Conservation (phyloP, 2,888 invertebrate species). For the Stegana nigrithorax region DNA sequence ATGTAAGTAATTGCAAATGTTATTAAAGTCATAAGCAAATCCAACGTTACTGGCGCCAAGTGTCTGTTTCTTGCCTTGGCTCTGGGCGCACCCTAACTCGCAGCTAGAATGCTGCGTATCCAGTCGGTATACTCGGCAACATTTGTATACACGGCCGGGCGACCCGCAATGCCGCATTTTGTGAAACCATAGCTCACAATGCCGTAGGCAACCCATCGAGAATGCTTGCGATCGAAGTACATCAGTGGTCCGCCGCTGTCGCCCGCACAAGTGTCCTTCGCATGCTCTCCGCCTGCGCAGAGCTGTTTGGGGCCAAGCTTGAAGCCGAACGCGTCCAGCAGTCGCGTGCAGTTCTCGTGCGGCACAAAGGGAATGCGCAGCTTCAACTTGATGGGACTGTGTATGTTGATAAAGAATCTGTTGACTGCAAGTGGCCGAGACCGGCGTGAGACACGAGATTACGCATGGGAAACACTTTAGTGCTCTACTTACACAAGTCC, state of each 20-base stretch:
- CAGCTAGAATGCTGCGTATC: conserved; percentile 69
- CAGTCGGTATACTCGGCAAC: conserved; percentile 74
- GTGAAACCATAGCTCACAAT: conserved; percentile 77
- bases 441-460: conserved; percentile 2
- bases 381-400: conserved; percentile 75
- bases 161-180: conserved; percentile 75
- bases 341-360: conserved; percentile 70
- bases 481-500: conserved; percentile 65
- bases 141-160: conserved; percentile 78
- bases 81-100: not conserved
- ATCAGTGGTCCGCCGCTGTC: conserved; percentile 80
- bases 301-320: conserved; percentile 72
- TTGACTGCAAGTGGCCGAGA: conserved; percentile 53
- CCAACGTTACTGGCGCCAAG: conserved; percentile 33
- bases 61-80: too few relatives aligned
- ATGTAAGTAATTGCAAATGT: too few relatives aligned
- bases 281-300: conserved; percentile 78
- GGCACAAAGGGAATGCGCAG: conserved; percentile 73
- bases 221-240: conserved; percentile 69
- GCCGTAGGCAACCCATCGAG: conserved; percentile 73
- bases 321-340: conserved; percentile 70
- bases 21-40: conserved; percentile 28
- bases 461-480: not conserved
- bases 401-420: conserved; percentile 63
- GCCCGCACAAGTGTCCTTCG: conserved; percentile 80